phyloP scores from a whole-genome alignment of 1,140 invertebrate genomes.

The Mya arenaria region DNA sequence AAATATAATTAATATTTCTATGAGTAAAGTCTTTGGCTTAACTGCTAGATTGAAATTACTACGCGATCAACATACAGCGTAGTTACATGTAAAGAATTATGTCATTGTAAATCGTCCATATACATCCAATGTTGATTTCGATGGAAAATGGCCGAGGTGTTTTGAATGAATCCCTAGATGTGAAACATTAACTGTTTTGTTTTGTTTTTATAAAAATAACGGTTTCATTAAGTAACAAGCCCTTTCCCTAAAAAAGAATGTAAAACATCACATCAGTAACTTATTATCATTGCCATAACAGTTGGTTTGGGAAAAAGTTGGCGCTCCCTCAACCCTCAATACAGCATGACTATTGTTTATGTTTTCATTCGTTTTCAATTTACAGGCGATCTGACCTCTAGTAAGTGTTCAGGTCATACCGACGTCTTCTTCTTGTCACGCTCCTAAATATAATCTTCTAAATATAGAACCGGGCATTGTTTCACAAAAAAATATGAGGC shows the following conservation, averaged over 20 bases:
- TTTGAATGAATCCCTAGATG: neutral
- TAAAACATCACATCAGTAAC: neutral
- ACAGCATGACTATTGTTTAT: neutral
- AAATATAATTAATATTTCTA: no score
- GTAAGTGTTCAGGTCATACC: constrained; percentile 1
- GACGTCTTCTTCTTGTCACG: constrained; percentile 9
- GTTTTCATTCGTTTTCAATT: neutral
- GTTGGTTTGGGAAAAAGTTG: no score
- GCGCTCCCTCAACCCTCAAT: neutral
- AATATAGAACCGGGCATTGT: no score
- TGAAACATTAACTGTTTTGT: neutral
- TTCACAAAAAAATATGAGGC: no score
- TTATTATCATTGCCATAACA: neutral
- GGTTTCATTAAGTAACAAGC: neutral
- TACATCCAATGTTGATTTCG: no score
- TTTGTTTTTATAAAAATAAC: neutral
- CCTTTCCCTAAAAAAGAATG: neutral
- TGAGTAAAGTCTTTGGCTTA: no score
- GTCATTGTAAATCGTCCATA: no score
- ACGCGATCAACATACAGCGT: no score
- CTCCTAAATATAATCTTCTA: no score
- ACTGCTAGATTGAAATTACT: no score
- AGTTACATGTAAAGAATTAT: no score
- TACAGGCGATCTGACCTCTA: constrained; percentile 27
- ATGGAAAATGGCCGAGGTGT: no score